Evolutionary conservation across 2,113 vertebrate genomes (phyloP), one percentile per base, ranked within the genome.

Genomic region (Tragelaphus buxtoni): DNA sequence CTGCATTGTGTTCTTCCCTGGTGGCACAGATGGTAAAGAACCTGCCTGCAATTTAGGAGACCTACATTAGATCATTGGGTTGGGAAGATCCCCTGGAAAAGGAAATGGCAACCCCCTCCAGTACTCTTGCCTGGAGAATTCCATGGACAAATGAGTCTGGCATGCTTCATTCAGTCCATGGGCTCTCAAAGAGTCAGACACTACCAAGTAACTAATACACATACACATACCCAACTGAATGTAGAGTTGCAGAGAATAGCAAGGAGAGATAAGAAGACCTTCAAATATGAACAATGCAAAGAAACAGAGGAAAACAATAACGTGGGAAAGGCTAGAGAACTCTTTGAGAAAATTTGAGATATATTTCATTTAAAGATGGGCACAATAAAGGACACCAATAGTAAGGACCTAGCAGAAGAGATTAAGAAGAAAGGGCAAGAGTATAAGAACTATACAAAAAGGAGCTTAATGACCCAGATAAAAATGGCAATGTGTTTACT

Each of bases 51-150:
- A 13, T 74, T 42, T 74, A 42, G 69, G 35, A 42, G 69, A 74
- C 69, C 35, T 42, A 74, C 0, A 0, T 74, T 74, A 1, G 1
- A 72, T 24, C 1, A 2, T 24, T 72, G 69, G 3, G 35, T 74
- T 42, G 35, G 22, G 69, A 42, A 74, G 35, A 74, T 42, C 5
- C 20, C 5, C 10, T 42, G 69, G 20, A 74, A 39, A 74, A 74
- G 35, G 35, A 18, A 74, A 12, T 13, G 11, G 69, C 35, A 42
- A 42, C 22, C 22, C 10, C 3, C 22, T 42, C 69, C 35, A 72
- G 35, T 72, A 72, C 9, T 74, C 35, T 42, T 74, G 35, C 35
- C 35, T 42, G 22, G 22, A 42, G 35, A 74, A 74, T 42, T 26
- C 35, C 69, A 42, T 74, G 69, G 35, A 74, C 35, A 74, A 42